Evolutionary conservation across 2,113 vertebrate genomes (phyloP), one percentile per base, ranked within the genome.

Genomic region (Aegithalos caudatus): DNA sequence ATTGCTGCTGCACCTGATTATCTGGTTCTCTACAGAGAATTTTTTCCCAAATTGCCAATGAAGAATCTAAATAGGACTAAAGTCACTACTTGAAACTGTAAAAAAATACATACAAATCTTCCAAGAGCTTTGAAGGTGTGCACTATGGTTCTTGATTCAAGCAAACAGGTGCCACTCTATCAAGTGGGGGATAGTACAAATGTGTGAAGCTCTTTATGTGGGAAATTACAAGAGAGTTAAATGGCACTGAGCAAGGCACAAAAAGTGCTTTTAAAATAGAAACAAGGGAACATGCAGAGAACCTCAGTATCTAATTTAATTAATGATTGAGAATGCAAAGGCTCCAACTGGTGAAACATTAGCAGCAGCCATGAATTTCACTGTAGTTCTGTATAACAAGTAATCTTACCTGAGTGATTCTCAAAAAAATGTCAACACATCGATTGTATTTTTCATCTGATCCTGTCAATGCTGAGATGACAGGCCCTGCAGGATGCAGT

Each of bases 361-460:
- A 91, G 96, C 81, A 95, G 94, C 88, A 73, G 91, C 86, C 79
- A 91, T 97, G 96, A 97, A 94, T 90, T 79, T 97, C 92, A 97
- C 94, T 97, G 96, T 96, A 95, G 91, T 96, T 97, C 96, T 97
- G 93, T 92, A 96, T 87, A 95, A 95, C 94, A 98, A 97, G 96
- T 97, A 93, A 97, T 96, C 96, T 97, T 97, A 98, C 97, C 95
- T 98, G 94, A 95, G 86, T 96, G 94, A 93, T 98, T 96, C 87
- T 97, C 97, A 97, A 98, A 98, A 98, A 95, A 97, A 97, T 95
- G 95, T 97, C 96, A 97, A 96, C 95, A 97, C 92, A 97, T 91
- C 92, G 96, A 97, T 97, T 98, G 97, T 96, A 97, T 92, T 98
- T 98, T 97, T 96, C 94, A 95, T 97, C 90, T 96, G 95, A 91